These are phyloP conservation scores for Anastatus disparis DNA, from an alignment of 1,140 invertebrate genomes.

Conservation along the genomic window DNA sequence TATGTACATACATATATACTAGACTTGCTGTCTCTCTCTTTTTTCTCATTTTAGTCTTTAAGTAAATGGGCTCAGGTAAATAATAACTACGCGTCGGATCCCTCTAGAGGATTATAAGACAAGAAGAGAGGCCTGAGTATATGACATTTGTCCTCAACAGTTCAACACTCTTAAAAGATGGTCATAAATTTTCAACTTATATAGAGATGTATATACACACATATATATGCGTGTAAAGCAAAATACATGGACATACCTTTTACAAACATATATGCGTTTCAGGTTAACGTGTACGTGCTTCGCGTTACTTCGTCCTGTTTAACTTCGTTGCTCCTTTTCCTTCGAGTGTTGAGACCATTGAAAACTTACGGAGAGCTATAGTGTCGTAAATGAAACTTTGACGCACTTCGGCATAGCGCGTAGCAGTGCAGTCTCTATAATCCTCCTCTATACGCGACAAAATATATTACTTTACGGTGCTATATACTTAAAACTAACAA, in stretches of 20 bases:
- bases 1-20: no score
- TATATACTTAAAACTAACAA: background rate
- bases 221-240: background rate
- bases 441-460: background rate
- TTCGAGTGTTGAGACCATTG: conserved; percentile 8
- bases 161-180: background rate
- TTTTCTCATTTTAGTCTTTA: background rate
- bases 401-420: conserved; percentile 2
- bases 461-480: conserved; percentile 21
- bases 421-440: background rate
- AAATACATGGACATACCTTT: no score
- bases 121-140: conserved; percentile 9
- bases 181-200: conserved; percentile 18
- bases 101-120: conserved; percentile 24
- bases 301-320: conserved; percentile 15
- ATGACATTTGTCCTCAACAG: conserved; percentile 7
- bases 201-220: background rate
- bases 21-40: no score
- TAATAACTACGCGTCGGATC: conserved; percentile 4
- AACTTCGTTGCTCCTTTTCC: conserved; percentile 2
- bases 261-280: background rate
- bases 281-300: conserved; percentile 23
- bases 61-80: conserved; percentile 22
- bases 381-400: conserved; percentile 38
- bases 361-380: conserved; percentile 23